A percentile compares a stretch with the other conserved stretches of the same genome.
These are phyloP conservation scores for Ophion ellenae DNA, from an alignment of 2,888 invertebrate genomes.

Conservation along the genomic window DNA sequence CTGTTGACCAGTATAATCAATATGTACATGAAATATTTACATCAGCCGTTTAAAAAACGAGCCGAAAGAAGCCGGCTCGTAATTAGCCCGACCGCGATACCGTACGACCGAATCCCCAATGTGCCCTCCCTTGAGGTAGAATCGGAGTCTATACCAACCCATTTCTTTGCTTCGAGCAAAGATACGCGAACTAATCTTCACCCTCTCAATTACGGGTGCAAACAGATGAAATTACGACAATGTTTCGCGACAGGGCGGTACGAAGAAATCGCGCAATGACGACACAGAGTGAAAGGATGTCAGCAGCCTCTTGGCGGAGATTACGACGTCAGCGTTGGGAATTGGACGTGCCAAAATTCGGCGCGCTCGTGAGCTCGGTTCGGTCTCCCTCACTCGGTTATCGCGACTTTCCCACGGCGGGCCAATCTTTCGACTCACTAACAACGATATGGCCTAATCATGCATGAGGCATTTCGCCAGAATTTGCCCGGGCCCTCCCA, in stretches of 20 bases:
- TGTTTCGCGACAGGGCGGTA: background rate
- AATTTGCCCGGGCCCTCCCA: constrained; percentile 59
- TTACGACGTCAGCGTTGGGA: constrained; percentile 28
- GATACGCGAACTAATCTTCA: background rate
- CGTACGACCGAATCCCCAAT: too few relatives aligned
- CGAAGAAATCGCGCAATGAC: constrained; percentile 9
- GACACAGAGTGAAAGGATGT: constrained; percentile 43
- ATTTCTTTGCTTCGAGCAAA: background rate
- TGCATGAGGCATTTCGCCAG: constrained; percentile 49
- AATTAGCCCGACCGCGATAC: too few relatives aligned
- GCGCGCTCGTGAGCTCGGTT: constrained; percentile 37
- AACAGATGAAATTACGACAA: background rate
- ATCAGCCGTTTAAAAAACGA: too few relatives aligned
- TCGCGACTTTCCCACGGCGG: constrained; percentile 72
- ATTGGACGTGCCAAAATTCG: constrained; percentile 58
- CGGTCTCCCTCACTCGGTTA: constrained; percentile 65
- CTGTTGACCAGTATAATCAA: too few relatives aligned
- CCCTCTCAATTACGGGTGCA: background rate
- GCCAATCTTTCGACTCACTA: constrained; percentile 65
- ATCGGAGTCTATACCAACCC: too few relatives aligned
- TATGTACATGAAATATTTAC: too few relatives aligned
- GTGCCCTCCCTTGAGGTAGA: too few relatives aligned
- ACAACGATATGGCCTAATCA: constrained; percentile 63
- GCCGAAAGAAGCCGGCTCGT: too few relatives aligned
- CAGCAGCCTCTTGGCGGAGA: constrained; percentile 36